A percentile compares a stretch with the other conserved stretches of the same genome.
phyloP scores from a whole-genome alignment of 2,797 vertebrate genomes.

The Spheniscus humboldti region DNA sequence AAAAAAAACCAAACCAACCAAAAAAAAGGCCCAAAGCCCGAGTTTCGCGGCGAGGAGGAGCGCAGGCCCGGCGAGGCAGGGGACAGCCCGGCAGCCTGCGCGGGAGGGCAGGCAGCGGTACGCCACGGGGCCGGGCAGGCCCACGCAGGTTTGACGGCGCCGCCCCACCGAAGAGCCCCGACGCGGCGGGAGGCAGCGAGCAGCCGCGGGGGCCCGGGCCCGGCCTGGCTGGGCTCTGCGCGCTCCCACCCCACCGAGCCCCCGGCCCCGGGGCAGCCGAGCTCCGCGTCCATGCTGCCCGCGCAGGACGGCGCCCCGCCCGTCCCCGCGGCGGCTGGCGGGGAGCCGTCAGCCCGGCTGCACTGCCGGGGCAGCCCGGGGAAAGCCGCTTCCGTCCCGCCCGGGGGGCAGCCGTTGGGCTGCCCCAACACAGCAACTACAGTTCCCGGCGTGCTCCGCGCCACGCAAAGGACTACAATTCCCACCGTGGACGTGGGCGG shows the following conservation, averaged over 20 bases:
- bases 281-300: too few relatives aligned
- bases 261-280: neutral
- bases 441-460: neutral
- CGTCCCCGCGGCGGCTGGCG: neutral
- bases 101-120: neutral
- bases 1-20: neutral
- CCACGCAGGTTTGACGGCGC: neutral
- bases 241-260: neutral
- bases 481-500: fast-evolving
- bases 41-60: too few relatives aligned
- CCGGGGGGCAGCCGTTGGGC: neutral
- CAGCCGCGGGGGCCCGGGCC: neutral
- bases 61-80: neutral
- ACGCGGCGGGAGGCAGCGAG: neutral
- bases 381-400: neutral
- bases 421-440: neutral
- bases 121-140: neutral
- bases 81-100: neutral
- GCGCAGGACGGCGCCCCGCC: neutral
- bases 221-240: neutral
- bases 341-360: neutral
- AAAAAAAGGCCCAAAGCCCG: neutral
- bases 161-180: neutral
- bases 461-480: neutral
- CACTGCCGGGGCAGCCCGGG: neutral